Evolutionary conservation across 1,140 invertebrate genomes (phyloP), one percentile per base, ranked within the genome.

Genomic region (Heliconius hewitsoni): DNA sequence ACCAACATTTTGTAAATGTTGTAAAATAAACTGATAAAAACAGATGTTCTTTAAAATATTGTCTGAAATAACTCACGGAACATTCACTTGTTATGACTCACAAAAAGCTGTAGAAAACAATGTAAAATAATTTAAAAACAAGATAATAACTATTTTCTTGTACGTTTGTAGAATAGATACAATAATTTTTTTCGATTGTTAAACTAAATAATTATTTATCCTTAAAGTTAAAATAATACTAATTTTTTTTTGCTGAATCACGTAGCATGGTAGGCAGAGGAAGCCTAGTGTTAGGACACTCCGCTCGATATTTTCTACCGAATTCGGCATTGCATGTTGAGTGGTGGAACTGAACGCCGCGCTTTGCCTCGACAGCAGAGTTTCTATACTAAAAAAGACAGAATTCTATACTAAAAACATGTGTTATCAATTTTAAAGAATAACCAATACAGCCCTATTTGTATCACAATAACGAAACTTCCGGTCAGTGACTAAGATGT

Each of bases 401-500:
- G n/a, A n/a, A n/a, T 39, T 71, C 9, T 37, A 71, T n/a, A 2
- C 30, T 46, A 46, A 66, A 66, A 27, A 66, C 3, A 30, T 30
- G 11, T 16, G 3, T 66, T 66, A 66, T 66, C 9, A 66, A 66
- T 16, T 23, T 27, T 0, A 3, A 23, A 27, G n/a, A 66, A 27
- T 13, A 66, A 66, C 8, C 9, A 30, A 13, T 16, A 16, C 6
- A 66, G 23, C 3, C 8, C 4, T 11, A 27, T n/a, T 57, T 57
- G 55, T 57, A 57, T 23, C 2, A 16, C 23, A 66, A 30, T 46
- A 27, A 77, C 9, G 39, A 13, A 46, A 77, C 46, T 52, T 55
- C 76, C 42, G 60, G 27, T 37, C 13, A 13, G 30, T 71, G 23
- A 50, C 46, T n/a, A 72, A 66, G 60, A 66, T 66, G 60, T 81